These are phyloP conservation scores for Oedothorax gibbosus DNA, from an alignment of 1,140 invertebrate genomes.

Conservation along the genomic window DNA sequence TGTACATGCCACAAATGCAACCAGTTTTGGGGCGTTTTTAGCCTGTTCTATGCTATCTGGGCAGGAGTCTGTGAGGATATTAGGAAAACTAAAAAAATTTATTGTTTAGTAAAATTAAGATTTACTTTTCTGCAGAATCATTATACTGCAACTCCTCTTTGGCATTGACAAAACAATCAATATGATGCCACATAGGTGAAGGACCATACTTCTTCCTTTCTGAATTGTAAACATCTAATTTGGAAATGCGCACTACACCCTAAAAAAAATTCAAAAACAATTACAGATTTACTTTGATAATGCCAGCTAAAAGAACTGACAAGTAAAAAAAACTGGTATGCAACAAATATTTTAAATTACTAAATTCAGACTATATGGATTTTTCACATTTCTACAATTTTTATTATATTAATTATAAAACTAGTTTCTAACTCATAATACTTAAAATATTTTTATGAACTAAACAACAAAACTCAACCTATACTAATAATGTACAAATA, in stretches of 20 bases:
- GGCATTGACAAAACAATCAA: slow-evolving; percentile 90
- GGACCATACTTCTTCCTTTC: slow-evolving; percentile 81
- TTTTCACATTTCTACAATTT: not conserved
- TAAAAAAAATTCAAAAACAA: slow-evolving; percentile 67
- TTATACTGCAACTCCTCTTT: slow-evolving; percentile 81
- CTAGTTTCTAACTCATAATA: not conserved
- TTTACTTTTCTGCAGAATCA: slow-evolving; percentile 74
- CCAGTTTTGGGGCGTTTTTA: too few relatives aligned
- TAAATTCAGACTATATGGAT: not conserved
- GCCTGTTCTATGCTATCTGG: too few relatives aligned
- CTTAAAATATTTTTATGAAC: too few relatives aligned
- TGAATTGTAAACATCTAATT: slow-evolving; percentile 87
- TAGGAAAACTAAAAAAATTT: not conserved
- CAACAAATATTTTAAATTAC: slow-evolving; percentile 8
- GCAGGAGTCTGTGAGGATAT: too few relatives aligned
- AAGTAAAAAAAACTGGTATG: slow-evolving; percentile 12
- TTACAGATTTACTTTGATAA: not conserved
- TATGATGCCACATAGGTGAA: slow-evolving; percentile 85
- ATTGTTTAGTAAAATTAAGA: not conserved
- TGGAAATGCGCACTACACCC: slow-evolving; percentile 83
- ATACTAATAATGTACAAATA: too few relatives aligned
- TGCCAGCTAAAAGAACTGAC: slow-evolving; percentile 43
- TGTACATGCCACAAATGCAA: too few relatives aligned
- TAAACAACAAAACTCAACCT: too few relatives aligned
- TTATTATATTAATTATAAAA: slow-evolving; percentile 4